Evolutionary conservation across 2,113 vertebrate genomes (phyloP).

Genomic region (Rattus norvegicus): GRCr8 NC_086023.1:45401001-45401500

Average conservation of each 20-base stretch:
- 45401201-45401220: conserved; percentile 1
- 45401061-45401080: conserved; percentile 51
- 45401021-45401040: conserved; percentile 62
- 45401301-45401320: not conserved
- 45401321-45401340: not conserved
- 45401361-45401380: not conserved
- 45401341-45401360: not conserved
- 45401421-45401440: not conserved
- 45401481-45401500: not conserved
- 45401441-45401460: not conserved
- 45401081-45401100: conserved; percentile 59
- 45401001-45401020: conserved; percentile 57
- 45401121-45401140: conserved; percentile 68
- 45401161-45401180: conserved; percentile 46
- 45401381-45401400: conserved; percentile 12
- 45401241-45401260: conserved; percentile 73
- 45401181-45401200: not conserved
- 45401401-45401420: conserved; percentile 11
- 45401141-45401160: conserved; percentile 64
- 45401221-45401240: conserved; percentile 59
- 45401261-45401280: conserved; percentile 34
- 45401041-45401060: conserved; percentile 41
- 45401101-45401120: not conserved
- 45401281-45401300: conserved; percentile 1
- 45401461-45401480: too few species aligned